These are phyloP conservation scores for Onchidella celtica DNA, from an alignment of 2,888 invertebrate species.

Conservation along the genomic window DNA sequence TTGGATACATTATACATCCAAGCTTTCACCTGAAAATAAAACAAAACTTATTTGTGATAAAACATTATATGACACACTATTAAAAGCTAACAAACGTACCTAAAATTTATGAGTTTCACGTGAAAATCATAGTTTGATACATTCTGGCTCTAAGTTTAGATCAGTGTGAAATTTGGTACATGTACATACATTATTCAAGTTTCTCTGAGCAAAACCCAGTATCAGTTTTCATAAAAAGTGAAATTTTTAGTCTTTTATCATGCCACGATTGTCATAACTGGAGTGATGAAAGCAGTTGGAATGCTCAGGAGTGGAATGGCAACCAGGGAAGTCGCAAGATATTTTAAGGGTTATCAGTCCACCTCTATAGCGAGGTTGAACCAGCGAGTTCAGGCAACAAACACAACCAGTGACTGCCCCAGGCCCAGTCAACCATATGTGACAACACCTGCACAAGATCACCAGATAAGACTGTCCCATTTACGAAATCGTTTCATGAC, in stretches of 20 bases:
- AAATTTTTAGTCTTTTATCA: neutral
- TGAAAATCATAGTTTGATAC: neutral
- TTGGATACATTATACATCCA: conserved; percentile 32
- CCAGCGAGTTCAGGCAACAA: neutral
- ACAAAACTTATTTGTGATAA: neutral
- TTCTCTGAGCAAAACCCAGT: neutral
- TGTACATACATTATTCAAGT: neutral
- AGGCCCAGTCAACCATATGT: neutral
- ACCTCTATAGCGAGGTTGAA: neutral
- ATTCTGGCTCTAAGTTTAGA: neutral
- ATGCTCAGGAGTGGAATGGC: neutral
- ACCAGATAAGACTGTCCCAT: neutral
- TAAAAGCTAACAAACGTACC: too few species aligned
- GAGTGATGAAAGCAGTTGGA: neutral
- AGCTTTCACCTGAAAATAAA: conserved; percentile 9
- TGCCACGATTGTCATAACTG: neutral
- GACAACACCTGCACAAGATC: neutral
- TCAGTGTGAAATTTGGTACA: neutral
- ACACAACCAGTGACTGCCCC: neutral
- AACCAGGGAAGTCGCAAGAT: neutral
- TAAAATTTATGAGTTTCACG: neutral
- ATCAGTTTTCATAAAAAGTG: neutral
- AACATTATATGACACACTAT: too few species aligned
- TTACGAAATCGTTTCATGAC: neutral
- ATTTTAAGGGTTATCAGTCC: neutral